Evolutionary conservation across 2,888 invertebrate genomes (phyloP).

Genomic region (Phragmatobia fuliginosa): DNA sequence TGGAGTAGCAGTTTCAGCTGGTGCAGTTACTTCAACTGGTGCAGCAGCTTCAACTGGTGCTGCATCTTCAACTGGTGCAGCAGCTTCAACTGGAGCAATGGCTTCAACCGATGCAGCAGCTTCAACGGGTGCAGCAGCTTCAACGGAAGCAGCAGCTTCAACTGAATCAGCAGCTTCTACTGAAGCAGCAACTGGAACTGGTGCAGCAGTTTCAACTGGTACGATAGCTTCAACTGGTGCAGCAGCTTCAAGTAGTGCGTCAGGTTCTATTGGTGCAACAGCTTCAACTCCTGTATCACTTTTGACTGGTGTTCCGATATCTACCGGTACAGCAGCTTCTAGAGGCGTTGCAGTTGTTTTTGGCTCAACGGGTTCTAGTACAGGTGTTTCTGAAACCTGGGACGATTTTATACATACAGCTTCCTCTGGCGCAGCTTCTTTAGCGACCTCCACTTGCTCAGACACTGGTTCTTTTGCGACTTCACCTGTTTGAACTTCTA

Average conservation of each 20-base stretch:
- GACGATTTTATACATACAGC: slow-evolving; percentile 24
- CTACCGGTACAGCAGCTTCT: slow-evolving; percentile 18
- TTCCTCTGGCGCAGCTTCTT: slow-evolving; percentile 49
- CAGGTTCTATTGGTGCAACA: neutral
- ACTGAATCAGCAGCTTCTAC: neutral
- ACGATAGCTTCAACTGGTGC: neutral
- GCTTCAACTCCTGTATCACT: slow-evolving; percentile 14
- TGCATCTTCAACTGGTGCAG: neutral
- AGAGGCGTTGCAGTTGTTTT: slow-evolving; percentile 29
- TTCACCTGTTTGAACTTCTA: slow-evolving; percentile 47
- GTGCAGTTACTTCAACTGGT: neutral
- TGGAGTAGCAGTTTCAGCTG: neutral
- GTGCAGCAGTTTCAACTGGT: neutral
- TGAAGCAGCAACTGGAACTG: neutral
- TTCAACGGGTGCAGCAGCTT: slow-evolving; percentile 1
- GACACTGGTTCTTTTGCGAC: slow-evolving; percentile 39
- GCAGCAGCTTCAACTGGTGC: slow-evolving; percentile 3
- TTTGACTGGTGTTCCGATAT: slow-evolving; percentile 14
- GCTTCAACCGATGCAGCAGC: neutral
- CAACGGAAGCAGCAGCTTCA: neutral
- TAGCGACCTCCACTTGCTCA: slow-evolving; percentile 54
- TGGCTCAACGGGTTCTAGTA: slow-evolving; percentile 14
- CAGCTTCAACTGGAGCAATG: neutral
- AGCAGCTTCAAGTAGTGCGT: neutral
- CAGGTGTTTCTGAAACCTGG: slow-evolving; percentile 10